Evolutionary conservation across 2,888 invertebrate species (phyloP).

Genomic region (Drosophila barbarae): DNA sequence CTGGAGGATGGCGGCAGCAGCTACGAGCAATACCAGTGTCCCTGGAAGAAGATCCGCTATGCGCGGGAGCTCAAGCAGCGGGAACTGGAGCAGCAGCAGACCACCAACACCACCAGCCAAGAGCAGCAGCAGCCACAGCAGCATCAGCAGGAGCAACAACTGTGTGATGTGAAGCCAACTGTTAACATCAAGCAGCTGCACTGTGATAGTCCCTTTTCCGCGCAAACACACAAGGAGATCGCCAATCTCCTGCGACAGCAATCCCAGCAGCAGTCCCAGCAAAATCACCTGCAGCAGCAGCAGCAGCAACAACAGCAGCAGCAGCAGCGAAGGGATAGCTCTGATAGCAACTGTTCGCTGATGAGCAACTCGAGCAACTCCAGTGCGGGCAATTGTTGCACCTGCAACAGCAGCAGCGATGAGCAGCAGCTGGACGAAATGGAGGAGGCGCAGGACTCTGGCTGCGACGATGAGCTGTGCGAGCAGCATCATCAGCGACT

Average conservation of each 20-base stretch:
- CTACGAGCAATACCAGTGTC: conserved; percentile 78
- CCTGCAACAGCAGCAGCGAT: conserved; percentile 58
- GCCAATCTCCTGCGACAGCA: conserved; percentile 69
- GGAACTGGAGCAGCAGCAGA: conserved; percentile 66
- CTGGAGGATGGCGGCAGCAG: conserved; percentile 40
- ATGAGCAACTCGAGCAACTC: conserved; percentile 77
- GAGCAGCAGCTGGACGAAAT: conserved; percentile 64
- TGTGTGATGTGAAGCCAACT: conserved; percentile 33
- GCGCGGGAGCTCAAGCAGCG: conserved; percentile 79
- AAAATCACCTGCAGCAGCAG: conserved; percentile 50
- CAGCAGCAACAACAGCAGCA: conserved; percentile 64
- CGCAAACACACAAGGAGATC: conserved; percentile 69
- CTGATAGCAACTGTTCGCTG: conserved; percentile 79
- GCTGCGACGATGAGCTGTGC: conserved; percentile 78
- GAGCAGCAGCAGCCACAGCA: conserved; percentile 45
- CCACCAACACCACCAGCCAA: conserved; percentile 41
- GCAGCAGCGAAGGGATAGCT: conserved; percentile 78
- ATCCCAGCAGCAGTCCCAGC: conserved; percentile 64
- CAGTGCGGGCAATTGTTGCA: conserved; percentile 67
- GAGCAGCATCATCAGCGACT: conserved; percentile 71
- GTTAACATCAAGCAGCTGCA: conserved; percentile 64
- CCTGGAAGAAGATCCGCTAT: conserved; percentile 80
- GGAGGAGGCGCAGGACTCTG: conserved; percentile 75
- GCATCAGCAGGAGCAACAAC: conserved; percentile 47
- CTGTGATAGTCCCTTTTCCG: conserved; percentile 73